A percentile compares a stretch with the other conserved stretches of the same genome.
Conservation (phyloP, 2,797 vertebrate genomes). For the Chelidonichthys spinosus region DNA sequence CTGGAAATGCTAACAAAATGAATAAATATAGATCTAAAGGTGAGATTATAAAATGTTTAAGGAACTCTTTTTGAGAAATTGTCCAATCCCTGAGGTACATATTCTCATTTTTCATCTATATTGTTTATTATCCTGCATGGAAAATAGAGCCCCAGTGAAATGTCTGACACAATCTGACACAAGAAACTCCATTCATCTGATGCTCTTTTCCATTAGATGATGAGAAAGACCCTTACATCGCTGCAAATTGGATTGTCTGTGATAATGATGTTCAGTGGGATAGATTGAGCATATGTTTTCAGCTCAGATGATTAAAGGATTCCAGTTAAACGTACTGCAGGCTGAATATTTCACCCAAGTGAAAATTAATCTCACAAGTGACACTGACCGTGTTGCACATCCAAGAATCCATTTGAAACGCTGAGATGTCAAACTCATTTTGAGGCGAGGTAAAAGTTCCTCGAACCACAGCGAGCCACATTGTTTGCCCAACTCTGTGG, state of each 20-base stretch:
- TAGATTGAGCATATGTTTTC: not conserved
- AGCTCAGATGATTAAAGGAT: not conserved
- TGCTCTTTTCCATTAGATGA: not conserved
- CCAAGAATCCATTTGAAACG: not conserved
- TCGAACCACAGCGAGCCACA: slow-evolving; percentile 8
- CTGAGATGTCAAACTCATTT: slow-evolving; percentile 15
- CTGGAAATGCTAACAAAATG: too few relatives aligned
- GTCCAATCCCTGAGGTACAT: too few relatives aligned
- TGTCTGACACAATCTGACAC: not conserved
- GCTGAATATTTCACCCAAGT: not conserved
- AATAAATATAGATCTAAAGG: too few relatives aligned
- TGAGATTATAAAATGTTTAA: too few relatives aligned
- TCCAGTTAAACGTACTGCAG: too few relatives aligned
- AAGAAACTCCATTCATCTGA: not conserved
- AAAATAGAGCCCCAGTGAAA: not conserved
- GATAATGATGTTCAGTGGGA: not conserved
- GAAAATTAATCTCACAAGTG: not conserved
- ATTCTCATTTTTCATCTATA: not conserved
- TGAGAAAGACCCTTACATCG: not conserved
- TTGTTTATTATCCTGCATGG: not conserved
- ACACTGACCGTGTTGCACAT: slow-evolving; percentile 2
- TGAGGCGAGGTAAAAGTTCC: not conserved
- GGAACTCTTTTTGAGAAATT: too few relatives aligned
- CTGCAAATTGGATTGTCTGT: not conserved
- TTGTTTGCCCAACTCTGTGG: not conserved